phyloP scores from a whole-genome alignment of 1,140 invertebrate genomes.

The Hesperophylax magnus region DNA sequence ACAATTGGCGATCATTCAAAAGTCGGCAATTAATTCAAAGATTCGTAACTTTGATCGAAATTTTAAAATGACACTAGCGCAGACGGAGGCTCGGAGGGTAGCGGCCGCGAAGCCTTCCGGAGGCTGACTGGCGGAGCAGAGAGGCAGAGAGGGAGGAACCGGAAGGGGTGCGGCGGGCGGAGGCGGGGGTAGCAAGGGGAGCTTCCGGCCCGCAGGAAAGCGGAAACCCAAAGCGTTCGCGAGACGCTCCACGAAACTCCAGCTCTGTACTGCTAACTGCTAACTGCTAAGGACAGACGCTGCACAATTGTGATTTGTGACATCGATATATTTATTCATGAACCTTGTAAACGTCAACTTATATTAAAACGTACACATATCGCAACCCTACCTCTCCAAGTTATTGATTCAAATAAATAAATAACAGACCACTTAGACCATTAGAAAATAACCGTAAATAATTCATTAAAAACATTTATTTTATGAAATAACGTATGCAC shows the following conservation, averaged over 20 bases:
- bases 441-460: too few relatives aligned
- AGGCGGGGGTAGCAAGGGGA: constrained; percentile 7
- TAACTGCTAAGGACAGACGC: not conserved
- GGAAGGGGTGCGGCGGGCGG: constrained; percentile 29
- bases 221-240: constrained; percentile 32
- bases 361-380: too few relatives aligned
- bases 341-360: too few relatives aligned
- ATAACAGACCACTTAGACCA: too few relatives aligned
- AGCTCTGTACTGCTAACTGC: not conserved
- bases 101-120: constrained; percentile 39
- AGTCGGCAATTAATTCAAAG: too few relatives aligned
- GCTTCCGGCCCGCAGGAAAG: constrained; percentile 16
- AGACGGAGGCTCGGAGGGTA: not conserved
- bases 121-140: constrained; percentile 48
- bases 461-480: too few relatives aligned
- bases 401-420: too few relatives aligned
- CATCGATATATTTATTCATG: too few relatives aligned
- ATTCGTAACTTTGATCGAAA: constrained; percentile 12
- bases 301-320: too few relatives aligned
- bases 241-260: constrained; percentile 21
- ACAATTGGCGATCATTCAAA: too few relatives aligned
- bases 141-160: constrained; percentile 30
- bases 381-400: too few relatives aligned
- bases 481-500: too few relatives aligned
- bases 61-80: not conserved